Base-by-base conservation (phyloP, 2,888 invertebrate species). In the Ferrisia virgata region DNA sequence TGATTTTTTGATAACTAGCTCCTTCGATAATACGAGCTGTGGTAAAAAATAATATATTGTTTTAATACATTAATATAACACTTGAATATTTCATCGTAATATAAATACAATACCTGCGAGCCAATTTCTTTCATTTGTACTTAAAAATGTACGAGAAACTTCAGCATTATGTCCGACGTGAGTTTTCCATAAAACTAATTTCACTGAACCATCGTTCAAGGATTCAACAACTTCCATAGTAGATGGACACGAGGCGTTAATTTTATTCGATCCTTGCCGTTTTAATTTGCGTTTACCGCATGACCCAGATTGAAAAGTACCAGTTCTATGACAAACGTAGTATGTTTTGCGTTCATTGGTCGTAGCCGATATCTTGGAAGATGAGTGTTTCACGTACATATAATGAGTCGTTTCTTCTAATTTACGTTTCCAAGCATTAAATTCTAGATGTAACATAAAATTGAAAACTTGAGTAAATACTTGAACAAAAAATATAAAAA, bases 201-300 rank as follows among this genome's bases (percentile, higher is more conserved):
- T 83, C 11, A 83, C 83, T n/a, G 83, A 15, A 83, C 83, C 83
- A 18, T 83, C 83, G 33, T 31, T 76, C 4, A 83, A 25, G 9
- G 83, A 83, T 72, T 83, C 83, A 13, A 83, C 83, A 2, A 83
- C 83, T 47, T 83, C 83, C 83, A 83, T 83, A 1, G 83, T 83
- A 0, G 83, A 83, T 28, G 83, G 83, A 47, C 83, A 83, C 25
- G 83, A 83, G 76, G 83, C 83, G 76, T 83, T 83, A 25, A 83
- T 83, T 43, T 83, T 83, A 31, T 83, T 83, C 2, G 83, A 83
- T 9, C 83, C 83, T 72, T 76, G 83, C 6, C 76, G 69, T 76
- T 83, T 83, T 31, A 83, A 47, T 83, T 76, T 83, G n/a, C 83
- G 72, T 76, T 83, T 83, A 6, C 83, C 83, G 9, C 83, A 83